Evolutionary conservation across 1,140 invertebrate species (phyloP).

Genomic region (Drosophila sucinea): DNA sequence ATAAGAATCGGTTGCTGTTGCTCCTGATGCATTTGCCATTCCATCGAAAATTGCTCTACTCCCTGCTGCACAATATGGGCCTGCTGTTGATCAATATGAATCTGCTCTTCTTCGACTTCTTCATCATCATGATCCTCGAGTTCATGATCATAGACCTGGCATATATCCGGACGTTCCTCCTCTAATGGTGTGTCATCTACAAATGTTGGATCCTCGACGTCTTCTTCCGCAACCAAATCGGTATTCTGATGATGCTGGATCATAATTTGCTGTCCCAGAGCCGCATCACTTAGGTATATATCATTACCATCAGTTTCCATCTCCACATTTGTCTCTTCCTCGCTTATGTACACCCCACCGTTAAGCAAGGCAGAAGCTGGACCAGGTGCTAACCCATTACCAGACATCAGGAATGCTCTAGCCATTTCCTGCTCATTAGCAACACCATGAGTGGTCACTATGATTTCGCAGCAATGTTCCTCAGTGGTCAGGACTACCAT

Average conservation of each 20-base stretch:
- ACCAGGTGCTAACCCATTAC: slow-evolving; percentile 33
- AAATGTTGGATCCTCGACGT: slow-evolving; percentile 52
- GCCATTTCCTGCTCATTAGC: slow-evolving; percentile 54
- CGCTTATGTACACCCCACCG: slow-evolving; percentile 37
- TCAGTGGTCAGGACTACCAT: slow-evolving; percentile 47
- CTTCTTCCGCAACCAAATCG: slow-evolving; percentile 46
- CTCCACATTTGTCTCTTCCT: slow-evolving; percentile 17
- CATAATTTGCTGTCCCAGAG: slow-evolving; percentile 44
- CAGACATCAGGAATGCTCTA: slow-evolving; percentile 42
- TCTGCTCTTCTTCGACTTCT: slow-evolving; percentile 3
- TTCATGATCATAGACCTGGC: slow-evolving; percentile 65
- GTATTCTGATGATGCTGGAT: slow-evolving; percentile 27
- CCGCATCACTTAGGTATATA: slow-evolving; percentile 67
- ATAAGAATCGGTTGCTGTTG: slow-evolving; percentile 24
- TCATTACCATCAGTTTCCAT: slow-evolving; percentile 28
- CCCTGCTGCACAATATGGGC: slow-evolving; percentile 23
- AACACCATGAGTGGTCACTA: slow-evolving; percentile 53
- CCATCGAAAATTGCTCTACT: not conserved
- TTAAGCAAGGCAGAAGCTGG: slow-evolving; percentile 23
- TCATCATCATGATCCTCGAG: slow-evolving; percentile 65
- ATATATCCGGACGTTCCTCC: slow-evolving; percentile 57
- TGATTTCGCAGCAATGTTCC: slow-evolving; percentile 67
- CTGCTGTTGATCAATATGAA: slow-evolving; percentile 2
- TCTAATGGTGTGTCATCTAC: slow-evolving; percentile 52
- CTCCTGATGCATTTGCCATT: not conserved